Base-by-base conservation (phyloP, 2,888 invertebrate species). In the Melinaea menophilus region DNA sequence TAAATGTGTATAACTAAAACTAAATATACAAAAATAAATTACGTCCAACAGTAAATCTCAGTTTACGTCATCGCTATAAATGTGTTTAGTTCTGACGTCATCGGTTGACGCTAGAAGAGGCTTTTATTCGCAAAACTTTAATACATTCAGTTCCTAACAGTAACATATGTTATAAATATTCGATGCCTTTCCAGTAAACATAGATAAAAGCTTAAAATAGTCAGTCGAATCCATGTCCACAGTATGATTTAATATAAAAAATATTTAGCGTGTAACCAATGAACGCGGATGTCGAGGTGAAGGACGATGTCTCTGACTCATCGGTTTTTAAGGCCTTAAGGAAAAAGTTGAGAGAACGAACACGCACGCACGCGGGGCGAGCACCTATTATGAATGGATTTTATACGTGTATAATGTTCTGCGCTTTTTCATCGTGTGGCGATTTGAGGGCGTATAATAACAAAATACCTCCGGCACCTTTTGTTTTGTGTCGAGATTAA, bases 241-340 rank as follows among this genome's bases (percentile, higher is more conserved):
- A 5, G 51, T 31, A 51, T 51, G 51, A 51, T 51, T 31, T 31
- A 51, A 51, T 51, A 51, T 51, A n/a, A 31, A 51, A 51, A 51
- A 51, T 51, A 51, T 41, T 45, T 13, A 34, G 22, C 35, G 61
- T 46, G 55, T 45, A 79, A 78, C 80, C 77, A 79, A 73, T 78
- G 79, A 82, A 86, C 79, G 83, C 87, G 86, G 85, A 87, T 86
- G 81, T 82, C 73, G 81, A 84, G 86, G 85, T 88, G 86, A 88
- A 89, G 88, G 88, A 81, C 88, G 82, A 81, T 88, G 82, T 71
- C 71, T 71, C 76, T 89, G 88, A 88, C 76, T 88, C 88, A 88
- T 76, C 76, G 75, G 72, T 73, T 72, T 73, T 75, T 75, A 72
- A 74, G 22, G 76, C 77, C 74, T 74, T 73, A 67, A 75, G 75